phyloP scores from a whole-genome alignment of 2,113 vertebrate species.

The Glaucomys volans region DNA sequence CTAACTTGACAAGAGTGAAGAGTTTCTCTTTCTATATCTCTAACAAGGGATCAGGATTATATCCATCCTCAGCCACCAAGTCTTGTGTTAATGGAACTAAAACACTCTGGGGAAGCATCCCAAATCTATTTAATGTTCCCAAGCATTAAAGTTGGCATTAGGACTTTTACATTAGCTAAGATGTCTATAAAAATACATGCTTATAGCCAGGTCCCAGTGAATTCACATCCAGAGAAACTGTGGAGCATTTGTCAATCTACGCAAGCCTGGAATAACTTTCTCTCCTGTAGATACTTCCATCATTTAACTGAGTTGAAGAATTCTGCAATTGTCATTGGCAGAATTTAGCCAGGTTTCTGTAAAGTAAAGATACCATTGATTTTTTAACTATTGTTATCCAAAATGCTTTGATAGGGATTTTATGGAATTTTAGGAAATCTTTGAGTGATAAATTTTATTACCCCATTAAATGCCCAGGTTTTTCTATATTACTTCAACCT shows the following conservation, averaged over 20 bases:
- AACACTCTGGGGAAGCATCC: slow-evolving; percentile 60
- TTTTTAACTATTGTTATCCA: neutral
- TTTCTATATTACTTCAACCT: neutral
- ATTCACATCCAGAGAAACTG: neutral
- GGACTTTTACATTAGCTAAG: slow-evolving; percentile 57
- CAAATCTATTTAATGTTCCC: slow-evolving; percentile 56
- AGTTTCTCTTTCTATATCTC: slow-evolving; percentile 66
- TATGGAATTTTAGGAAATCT: neutral
- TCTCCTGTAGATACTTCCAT: neutral
- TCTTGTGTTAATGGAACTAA: slow-evolving; percentile 74
- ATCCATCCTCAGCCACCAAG: slow-evolving; percentile 62
- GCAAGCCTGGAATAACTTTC: slow-evolving; percentile 1
- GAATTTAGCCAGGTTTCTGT: neutral
- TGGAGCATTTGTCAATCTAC: neutral
- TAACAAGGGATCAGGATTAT: slow-evolving; percentile 60
- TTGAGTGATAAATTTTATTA: neutral
- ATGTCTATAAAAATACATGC: slow-evolving; percentile 57
- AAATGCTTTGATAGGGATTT: neutral
- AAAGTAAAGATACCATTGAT: neutral
- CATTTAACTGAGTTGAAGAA: neutral
- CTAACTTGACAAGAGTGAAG: slow-evolving; percentile 56
- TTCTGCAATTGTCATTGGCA: neutral
- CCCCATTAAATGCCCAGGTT: neutral
- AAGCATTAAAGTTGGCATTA: slow-evolving; percentile 45
- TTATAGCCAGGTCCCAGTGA: slow-evolving; percentile 18